A percentile compares a stretch with the other conserved stretches of the same genome.
Conservation (phyloP, 2,113 vertebrate species). For the Chiloscyllium plagiosum region DNA sequence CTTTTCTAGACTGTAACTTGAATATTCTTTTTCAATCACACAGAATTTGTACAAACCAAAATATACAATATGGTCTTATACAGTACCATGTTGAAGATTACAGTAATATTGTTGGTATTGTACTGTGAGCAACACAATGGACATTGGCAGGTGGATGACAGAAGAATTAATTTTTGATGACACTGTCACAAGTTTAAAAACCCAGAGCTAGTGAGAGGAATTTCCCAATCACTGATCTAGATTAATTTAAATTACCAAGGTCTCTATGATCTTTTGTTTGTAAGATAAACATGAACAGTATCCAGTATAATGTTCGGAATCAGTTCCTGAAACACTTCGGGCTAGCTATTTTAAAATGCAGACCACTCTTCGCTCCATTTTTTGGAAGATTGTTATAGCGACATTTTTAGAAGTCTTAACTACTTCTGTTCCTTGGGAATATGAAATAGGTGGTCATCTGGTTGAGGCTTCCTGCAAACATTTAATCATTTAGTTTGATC, state of each 20-base stretch:
- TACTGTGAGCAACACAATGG: background rate
- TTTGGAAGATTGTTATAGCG: background rate
- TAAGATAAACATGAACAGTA: background rate
- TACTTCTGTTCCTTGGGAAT: background rate
- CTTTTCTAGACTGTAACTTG: background rate
- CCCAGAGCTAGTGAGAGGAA: background rate
- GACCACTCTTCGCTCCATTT: background rate
- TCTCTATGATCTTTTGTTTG: background rate
- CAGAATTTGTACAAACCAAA: background rate
- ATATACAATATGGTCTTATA: background rate
- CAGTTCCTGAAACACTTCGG: background rate
- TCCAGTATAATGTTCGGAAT: background rate
- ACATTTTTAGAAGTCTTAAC: background rate
- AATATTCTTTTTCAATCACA: background rate
- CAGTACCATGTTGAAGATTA: background rate
- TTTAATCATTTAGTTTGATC: background rate
- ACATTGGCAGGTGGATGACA: background rate
- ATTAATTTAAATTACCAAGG: background rate
- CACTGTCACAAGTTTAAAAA: slow-evolving; percentile 18
- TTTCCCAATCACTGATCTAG: background rate
- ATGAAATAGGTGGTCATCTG: background rate
- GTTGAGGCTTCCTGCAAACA: background rate
- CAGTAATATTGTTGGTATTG: background rate
- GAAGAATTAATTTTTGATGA: background rate
- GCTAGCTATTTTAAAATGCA: background rate